Conservation (phyloP, 2,888 invertebrate genomes). For the Hirtodrosophila histrioides region DNA sequence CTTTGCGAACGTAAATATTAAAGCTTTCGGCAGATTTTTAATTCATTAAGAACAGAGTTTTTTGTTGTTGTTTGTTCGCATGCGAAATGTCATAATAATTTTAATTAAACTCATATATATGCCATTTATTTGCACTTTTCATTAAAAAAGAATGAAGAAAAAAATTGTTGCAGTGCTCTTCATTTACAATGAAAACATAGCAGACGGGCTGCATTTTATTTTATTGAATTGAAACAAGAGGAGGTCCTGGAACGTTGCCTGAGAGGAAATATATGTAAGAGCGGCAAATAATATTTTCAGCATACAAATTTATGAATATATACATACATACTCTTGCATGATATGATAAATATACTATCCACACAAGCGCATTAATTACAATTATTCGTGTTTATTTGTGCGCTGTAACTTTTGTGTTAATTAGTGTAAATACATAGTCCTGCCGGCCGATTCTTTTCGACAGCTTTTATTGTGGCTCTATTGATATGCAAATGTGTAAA, state of each 20-base stretch:
- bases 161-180: constrained; percentile 34
- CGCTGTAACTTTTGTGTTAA: constrained; percentile 58
- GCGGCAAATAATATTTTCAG: constrained; percentile 34
- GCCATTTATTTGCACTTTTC: constrained; percentile 58
- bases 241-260: constrained; percentile 18
- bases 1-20: not conserved
- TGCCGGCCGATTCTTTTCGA: constrained; percentile 21
- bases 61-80: constrained; percentile 3
- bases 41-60: constrained; percentile 11
- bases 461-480: constrained; percentile 20
- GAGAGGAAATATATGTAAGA: constrained; percentile 21
- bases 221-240: constrained; percentile 56
- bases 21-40: constrained; percentile 5
- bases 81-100: constrained; percentile 51
- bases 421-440: constrained; percentile 53
- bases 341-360: constrained; percentile 29
- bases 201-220: constrained; percentile 44
- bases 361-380: constrained; percentile 61
- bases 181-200: constrained; percentile 49
- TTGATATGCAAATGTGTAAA: constrained; percentile 51
- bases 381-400: constrained; percentile 64
- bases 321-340: constrained; percentile 23
- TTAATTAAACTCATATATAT: constrained; percentile 60
- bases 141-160: too few species aligned
- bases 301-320: constrained; percentile 46